phyloP scores from a whole-genome alignment of 1,140 invertebrate genomes.

The Eumaeus atala region DNA sequence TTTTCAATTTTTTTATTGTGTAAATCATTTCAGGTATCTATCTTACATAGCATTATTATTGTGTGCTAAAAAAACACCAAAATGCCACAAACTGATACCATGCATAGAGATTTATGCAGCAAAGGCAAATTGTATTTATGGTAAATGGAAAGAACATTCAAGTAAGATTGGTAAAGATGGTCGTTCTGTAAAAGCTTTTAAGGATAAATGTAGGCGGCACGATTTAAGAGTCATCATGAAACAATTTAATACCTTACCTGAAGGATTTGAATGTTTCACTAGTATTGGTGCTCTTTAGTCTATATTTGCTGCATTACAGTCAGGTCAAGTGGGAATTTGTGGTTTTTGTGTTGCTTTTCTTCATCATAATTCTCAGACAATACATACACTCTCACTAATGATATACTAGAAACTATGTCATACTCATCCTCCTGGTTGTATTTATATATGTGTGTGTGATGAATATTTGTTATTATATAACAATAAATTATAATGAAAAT shows the following conservation, averaged over 20 bases:
- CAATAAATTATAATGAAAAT: too few relatives aligned
- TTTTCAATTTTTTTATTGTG: conserved; percentile 57
- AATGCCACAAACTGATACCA: conserved; percentile 52
- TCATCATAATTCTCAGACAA: too few relatives aligned
- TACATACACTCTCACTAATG: too few relatives aligned
- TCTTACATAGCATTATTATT: conserved; percentile 61
- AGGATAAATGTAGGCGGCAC: conserved; percentile 49
- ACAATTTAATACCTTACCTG: conserved; percentile 43
- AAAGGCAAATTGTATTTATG: conserved; percentile 65
- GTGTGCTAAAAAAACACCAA: conserved; percentile 52
- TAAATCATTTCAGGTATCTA: conserved; percentile 69
- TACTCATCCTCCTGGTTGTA: too few relatives aligned
- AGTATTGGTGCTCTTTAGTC: too few relatives aligned
- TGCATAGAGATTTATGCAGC: conserved; percentile 46
- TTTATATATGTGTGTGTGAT: too few relatives aligned
- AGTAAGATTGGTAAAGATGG: conserved; percentile 46
- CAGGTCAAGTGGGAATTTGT: too few relatives aligned
- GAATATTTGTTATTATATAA: too few relatives aligned
- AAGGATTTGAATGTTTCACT: conserved; percentile 52
- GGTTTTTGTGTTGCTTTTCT: too few relatives aligned
- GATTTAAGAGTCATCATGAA: conserved; percentile 51
- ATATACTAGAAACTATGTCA: too few relatives aligned
- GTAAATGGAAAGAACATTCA: conserved; percentile 60
- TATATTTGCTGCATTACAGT: too few relatives aligned
- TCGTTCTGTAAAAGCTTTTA: conserved; percentile 30